phyloP scores from a whole-genome alignment of 2,888 invertebrate species.

The Synergus umbraculus region DNA sequence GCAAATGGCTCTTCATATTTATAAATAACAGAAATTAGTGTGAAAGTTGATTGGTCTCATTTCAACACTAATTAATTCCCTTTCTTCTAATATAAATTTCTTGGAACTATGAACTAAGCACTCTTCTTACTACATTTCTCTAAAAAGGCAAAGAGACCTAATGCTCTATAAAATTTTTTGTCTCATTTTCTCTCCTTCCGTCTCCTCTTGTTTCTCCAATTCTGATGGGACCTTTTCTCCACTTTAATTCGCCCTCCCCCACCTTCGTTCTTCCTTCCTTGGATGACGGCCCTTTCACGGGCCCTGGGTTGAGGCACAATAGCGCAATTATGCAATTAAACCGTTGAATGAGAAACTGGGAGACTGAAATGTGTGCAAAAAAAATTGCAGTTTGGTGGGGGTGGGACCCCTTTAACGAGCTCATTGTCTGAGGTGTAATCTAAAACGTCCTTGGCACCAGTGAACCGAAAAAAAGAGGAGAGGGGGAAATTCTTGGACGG shows the following conservation, averaged over 20 bases:
- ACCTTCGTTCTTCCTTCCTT: slow-evolving; percentile 38
- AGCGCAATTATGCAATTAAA: slow-evolving; percentile 56
- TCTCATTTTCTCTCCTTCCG: slow-evolving; percentile 25
- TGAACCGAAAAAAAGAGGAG: slow-evolving; percentile 39
- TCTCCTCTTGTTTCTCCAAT: slow-evolving; percentile 42
- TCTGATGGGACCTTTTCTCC: slow-evolving; percentile 27
- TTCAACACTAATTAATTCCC: not conserved
- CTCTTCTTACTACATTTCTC: not conserved
- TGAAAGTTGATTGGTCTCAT: not conserved
- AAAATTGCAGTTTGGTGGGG: slow-evolving; percentile 26
- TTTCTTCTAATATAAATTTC: not conserved
- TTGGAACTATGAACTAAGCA: not conserved
- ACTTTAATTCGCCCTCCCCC: slow-evolving; percentile 42
- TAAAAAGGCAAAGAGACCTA: not conserved
- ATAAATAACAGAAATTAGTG: too few species aligned
- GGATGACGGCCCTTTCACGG: slow-evolving; percentile 40
- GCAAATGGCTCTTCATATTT: not conserved
- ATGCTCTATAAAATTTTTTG: slow-evolving; percentile 13
- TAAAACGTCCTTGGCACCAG: slow-evolving; percentile 64
- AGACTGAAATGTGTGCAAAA: slow-evolving; percentile 16
- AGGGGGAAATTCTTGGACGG: slow-evolving; percentile 45
- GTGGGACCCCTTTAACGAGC: slow-evolving; percentile 63
- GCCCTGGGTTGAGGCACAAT: slow-evolving; percentile 44
- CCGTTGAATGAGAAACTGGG: slow-evolving; percentile 43
- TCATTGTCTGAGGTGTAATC: slow-evolving; percentile 72